Base-by-base conservation (phyloP, 2,888 invertebrate species). In the Conistra vaccinii region DNA sequence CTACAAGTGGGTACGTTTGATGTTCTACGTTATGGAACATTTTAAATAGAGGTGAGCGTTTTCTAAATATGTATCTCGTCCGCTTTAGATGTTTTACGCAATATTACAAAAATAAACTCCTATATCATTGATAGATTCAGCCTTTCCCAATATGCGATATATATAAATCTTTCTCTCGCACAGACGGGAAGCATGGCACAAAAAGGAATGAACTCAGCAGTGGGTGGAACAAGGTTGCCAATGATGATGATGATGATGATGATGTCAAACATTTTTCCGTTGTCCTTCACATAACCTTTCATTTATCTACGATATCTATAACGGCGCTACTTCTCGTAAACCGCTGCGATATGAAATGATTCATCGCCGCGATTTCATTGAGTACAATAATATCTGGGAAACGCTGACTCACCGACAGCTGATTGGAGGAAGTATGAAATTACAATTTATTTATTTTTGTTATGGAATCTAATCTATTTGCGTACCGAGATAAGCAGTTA, bases 361-460 rank as follows among this genome's bases (percentile, higher is more conserved):
- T 81, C 81, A 84, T 35, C 35, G 57, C 65, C 10, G 39, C 66
- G 10, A 71, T 84, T 60, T 80, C 80, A 84, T 80, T 84, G 51
- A 66, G 65, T 26, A 58, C 55, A 67, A 45, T 67, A 42, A 73
- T 66, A 73, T 73, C 81, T 84, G 29, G 7, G 70, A 61, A 68
- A n/a, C 73, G 12, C 23, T 81, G 81, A 84, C 39, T 81, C 70
- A 84, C 55, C 60, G 51, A 35, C 80, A 67, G 55, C 73, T 67
- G 80, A 73, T 70, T 57, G 58, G 39, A 62, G 66, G 73, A 45
- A 61, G 26, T 68, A 51, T 45, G 51, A 60, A 39, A 55, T 55
- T 57, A 60, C 7, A 6, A 69, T 55, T 67, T 69, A 69, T 55
- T 67, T 69, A 60, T 60, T 69, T 72, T 66, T 57, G 60, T 51